phyloP scores from a whole-genome alignment of 37 sponge, comb jelly and placozoan genomes.

The Halichondria panicea region DNA sequence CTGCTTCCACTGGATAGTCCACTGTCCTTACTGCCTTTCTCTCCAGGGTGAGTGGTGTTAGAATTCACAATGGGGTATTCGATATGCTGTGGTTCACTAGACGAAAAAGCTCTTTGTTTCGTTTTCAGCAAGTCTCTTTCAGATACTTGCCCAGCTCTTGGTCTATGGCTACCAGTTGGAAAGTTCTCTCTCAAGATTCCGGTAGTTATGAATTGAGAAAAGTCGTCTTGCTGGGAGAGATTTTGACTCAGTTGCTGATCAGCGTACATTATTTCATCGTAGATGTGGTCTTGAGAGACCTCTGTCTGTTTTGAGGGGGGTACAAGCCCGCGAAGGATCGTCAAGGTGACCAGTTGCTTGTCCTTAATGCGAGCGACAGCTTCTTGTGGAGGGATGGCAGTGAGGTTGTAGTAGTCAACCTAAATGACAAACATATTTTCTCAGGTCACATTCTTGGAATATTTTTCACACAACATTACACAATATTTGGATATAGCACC shows the following conservation, averaged over 20 bases:
- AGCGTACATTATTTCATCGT: slow-evolving; percentile 52
- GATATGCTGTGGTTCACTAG: too few species aligned
- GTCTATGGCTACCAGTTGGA: too few species aligned
- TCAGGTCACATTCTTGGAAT: too few species aligned
- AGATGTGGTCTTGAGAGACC: slow-evolving; percentile 15
- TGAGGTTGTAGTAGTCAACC: slow-evolving; percentile 45
- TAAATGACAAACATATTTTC: slow-evolving; percentile 1
- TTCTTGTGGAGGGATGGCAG: slow-evolving; percentile 38
- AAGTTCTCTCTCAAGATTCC: too few species aligned
- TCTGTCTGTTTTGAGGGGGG: not conserved
- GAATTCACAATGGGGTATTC: too few species aligned
- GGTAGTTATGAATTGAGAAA: too few species aligned
- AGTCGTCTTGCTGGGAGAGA: slow-evolving; percentile 32
- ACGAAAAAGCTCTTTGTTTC: too few species aligned
- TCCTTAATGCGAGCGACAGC: slow-evolving; percentile 64
- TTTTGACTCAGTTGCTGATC: slow-evolving; percentile 23
- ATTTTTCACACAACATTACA: too few species aligned
- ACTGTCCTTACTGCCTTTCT: slow-evolving; percentile 61
- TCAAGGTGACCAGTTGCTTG: slow-evolving; percentile 45
- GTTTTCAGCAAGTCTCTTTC: too few species aligned
- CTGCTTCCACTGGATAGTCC: slow-evolving; percentile 75
- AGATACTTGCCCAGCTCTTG: too few species aligned
- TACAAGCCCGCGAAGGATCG: slow-evolving; percentile 22
- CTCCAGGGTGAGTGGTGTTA: not conserved
- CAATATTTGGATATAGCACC: too few species aligned